phyloP scores from a whole-genome alignment of 2,113 vertebrate genomes.

The Entelurus aequoreus region DNA sequence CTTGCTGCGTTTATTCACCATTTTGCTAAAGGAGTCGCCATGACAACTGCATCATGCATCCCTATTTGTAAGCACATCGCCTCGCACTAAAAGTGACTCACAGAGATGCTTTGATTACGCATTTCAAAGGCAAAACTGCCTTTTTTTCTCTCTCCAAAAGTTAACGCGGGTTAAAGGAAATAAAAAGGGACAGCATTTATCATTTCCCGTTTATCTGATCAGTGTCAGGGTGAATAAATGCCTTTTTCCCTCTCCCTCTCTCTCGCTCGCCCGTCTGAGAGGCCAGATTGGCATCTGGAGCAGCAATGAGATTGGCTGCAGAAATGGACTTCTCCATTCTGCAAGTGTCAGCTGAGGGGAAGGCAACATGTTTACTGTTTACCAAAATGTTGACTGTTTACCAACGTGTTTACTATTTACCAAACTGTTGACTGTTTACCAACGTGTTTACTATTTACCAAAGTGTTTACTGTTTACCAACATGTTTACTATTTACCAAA shows the following conservation, averaged over 20 bases:
- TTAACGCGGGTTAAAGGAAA: slow-evolving; percentile 51
- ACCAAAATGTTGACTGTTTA: slow-evolving; percentile 13
- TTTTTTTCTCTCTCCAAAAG: slow-evolving; percentile 32
- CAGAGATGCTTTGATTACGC: slow-evolving; percentile 16
- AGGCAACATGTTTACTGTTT: slow-evolving; percentile 38
- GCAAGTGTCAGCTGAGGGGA: slow-evolving; percentile 54
- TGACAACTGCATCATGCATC: slow-evolving; percentile 13
- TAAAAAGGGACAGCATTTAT: slow-evolving; percentile 67
- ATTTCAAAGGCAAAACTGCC: slow-evolving; percentile 18
- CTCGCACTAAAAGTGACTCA: slow-evolving; percentile 22
- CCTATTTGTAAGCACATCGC: slow-evolving; percentile 28
- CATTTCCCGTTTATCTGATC: slow-evolving; percentile 71
- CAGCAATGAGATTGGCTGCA: slow-evolving; percentile 62
- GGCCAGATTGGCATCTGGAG: slow-evolving; percentile 65
- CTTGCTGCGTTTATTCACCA: slow-evolving; percentile 8
- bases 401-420: too few relatives aligned
- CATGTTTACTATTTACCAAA: too few relatives aligned
- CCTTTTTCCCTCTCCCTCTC: slow-evolving; percentile 41
- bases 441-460: too few relatives aligned
- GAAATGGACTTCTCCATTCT: slow-evolving; percentile 63
- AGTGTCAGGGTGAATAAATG: slow-evolving; percentile 70
- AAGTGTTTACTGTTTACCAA: too few relatives aligned
- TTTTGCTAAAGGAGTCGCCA: slow-evolving; percentile 31
- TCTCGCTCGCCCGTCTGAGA: slow-evolving; percentile 47
- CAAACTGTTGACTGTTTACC: too few relatives aligned